Evolutionary conservation across 2,113 vertebrate genomes (phyloP), one percentile per base, ranked within the genome.

Genomic region (Pterocles orientalis): DNA sequence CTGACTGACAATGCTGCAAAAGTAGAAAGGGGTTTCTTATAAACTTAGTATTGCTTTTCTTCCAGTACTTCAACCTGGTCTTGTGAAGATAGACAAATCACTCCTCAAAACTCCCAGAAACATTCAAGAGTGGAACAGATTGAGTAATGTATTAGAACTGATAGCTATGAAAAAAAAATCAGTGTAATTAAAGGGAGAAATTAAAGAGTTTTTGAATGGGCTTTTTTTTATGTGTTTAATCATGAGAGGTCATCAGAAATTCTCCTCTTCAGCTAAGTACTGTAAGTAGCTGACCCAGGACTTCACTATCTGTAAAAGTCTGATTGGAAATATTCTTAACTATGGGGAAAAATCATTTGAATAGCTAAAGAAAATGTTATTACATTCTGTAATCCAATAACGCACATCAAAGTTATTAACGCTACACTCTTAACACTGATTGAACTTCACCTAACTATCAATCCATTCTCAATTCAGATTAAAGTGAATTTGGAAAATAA

Each of bases 391-490:
- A 94, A 76, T 82, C 62, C 68, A 80, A 33, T 77, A 85, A 54
- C 2, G 1, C 25, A 68, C 58, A 73, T 82, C 14, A 54, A 93
- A 86, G 25, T 77, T 81, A 69, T 88, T 92, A 94, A 92, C 54
- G 50, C 31, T 77, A 65, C 23, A 21, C 21, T 79, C 43, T 78
- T 82, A 93, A 90, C 36, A 88, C 17, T 86, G 58, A 86, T 29
- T 88, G 79, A 94, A 86, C 82, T 83, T 93, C 51, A 80, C 47
- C 28, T 71, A 92, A 86, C 48, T 54, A 89, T 83, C 50, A 93
- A 88, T 86, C 36, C 3, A 61, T 86, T 83, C 83, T 86, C 80
- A 88, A 70, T 78, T 92, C 51, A 60, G 56, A 66, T 57, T 90
- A 33, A 93, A 86, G 80, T 47, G 8, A 70, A 81, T 70, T 81